A percentile compares a stretch with the other conserved stretches of the same genome.
Evolutionary conservation across 2,888 invertebrate species (phyloP).

Genomic region (Drosophila borealis): DNA sequence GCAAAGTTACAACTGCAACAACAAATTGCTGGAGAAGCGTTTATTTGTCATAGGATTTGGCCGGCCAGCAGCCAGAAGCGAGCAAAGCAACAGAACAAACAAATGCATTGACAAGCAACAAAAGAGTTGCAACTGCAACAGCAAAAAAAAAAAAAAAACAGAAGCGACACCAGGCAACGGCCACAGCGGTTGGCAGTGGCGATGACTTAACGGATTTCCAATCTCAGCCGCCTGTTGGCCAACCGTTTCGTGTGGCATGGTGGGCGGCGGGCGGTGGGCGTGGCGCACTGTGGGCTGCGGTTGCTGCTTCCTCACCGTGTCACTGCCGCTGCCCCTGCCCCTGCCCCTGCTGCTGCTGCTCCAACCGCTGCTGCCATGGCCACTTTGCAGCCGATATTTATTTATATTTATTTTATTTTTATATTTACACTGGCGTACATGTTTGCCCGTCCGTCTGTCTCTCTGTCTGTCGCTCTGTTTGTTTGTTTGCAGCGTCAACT

Average conservation of each 20-base stretch:
- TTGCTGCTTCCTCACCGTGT: constrained; percentile 1
- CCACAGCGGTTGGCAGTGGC: constrained; percentile 77
- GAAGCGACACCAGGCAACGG: constrained; percentile 48
- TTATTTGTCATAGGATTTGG: constrained; percentile 76
- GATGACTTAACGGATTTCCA: constrained; percentile 81
- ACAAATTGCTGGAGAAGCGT: constrained; percentile 70
- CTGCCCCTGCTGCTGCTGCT: not conserved
- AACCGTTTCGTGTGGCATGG: constrained; percentile 20
- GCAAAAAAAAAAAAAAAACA: constrained; percentile 2
- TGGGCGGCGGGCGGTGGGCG: constrained; percentile 6
- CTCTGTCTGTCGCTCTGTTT: constrained; percentile 47
- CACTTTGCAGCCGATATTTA: constrained; percentile 81
- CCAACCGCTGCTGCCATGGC: constrained; percentile 38
- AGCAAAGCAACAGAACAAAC: constrained; percentile 68
- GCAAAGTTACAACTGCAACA: constrained; percentile 53
- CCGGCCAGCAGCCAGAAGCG: constrained; percentile 12
- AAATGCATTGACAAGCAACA: constrained; percentile 62
- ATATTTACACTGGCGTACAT: constrained; percentile 73
- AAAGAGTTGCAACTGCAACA: constrained; percentile 14
- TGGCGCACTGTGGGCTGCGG: constrained; percentile 35
- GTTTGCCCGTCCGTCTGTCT: constrained; percentile 47
- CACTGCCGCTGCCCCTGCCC: not conserved
- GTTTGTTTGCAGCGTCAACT: constrained; percentile 68
- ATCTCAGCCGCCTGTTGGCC: constrained; percentile 61
- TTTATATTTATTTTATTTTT: constrained; percentile 79